Percentiles rank a stretch among this genome's conserved stretches.
Evolutionary conservation across 1,140 invertebrate species (phyloP).

Genomic region (Medauroidea extradentata): DNA sequence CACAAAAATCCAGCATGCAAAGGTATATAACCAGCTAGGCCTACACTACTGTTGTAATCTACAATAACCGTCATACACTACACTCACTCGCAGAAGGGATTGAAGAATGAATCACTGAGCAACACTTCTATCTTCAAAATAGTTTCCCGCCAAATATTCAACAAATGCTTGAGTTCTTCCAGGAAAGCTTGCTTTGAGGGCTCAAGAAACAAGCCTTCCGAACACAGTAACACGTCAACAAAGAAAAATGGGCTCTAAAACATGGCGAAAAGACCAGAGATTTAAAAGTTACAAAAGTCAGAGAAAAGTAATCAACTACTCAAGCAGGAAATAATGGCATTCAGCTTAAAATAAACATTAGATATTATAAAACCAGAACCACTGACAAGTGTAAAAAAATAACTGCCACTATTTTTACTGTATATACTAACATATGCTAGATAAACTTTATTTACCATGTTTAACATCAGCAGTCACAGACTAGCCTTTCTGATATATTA

Average conservation of each 20-base stretch:
- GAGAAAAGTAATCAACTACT: no score
- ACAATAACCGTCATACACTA: conserved; percentile 5
- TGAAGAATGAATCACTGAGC: conserved; percentile 49
- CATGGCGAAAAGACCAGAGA: background rate
- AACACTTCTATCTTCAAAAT: conserved; percentile 52
- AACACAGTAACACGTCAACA: conserved; percentile 48
- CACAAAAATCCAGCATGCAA: background rate
- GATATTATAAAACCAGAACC: no score
- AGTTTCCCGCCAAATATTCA: conserved; percentile 54
- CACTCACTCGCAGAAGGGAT: conserved; percentile 49
- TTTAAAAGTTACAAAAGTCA: no score
- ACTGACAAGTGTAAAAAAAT: no score
- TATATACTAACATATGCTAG: no score
- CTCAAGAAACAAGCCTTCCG: conserved; percentile 47
- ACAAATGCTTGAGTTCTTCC: conserved; percentile 48
- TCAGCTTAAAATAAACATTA: no score
- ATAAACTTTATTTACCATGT: no score
- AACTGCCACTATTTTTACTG: no score
- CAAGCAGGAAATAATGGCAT: no score
- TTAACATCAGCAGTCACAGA: no score
- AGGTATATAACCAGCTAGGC: background rate
- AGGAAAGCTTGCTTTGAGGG: conserved; percentile 52
- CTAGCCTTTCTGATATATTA: no score
- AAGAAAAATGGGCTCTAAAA: conserved; percentile 52
- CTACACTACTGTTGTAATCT: background rate